phyloP scores from a whole-genome alignment of 2,113 vertebrate genomes.

The Tapirus terrestris region DNA sequence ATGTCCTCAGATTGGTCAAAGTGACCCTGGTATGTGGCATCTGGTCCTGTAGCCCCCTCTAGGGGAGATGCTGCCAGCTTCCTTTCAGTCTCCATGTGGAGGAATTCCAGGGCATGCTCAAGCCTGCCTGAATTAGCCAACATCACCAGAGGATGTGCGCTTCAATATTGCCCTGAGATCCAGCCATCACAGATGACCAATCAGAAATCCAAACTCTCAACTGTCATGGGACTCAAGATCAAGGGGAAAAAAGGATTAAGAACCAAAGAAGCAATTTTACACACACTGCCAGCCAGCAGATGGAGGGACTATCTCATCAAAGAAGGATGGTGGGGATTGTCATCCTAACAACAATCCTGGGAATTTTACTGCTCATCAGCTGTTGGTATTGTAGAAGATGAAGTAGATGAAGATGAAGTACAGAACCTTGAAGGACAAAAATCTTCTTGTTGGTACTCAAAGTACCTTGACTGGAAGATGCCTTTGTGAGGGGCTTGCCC shows the following conservation, averaged over 20 bases:
- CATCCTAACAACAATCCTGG: slow-evolving; percentile 90
- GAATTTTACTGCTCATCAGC: slow-evolving; percentile 89
- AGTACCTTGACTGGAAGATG: slow-evolving; percentile 49
- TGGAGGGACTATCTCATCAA: neutral
- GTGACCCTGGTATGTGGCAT: neutral
- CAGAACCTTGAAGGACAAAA: slow-evolving; percentile 87
- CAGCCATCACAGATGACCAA: neutral
- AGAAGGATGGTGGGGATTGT: slow-evolving; percentile 91
- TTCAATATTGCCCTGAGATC: neutral
- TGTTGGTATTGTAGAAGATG: slow-evolving; percentile 94
- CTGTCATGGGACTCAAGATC: neutral
- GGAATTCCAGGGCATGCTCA: neutral
- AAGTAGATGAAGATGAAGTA: slow-evolving; percentile 86
- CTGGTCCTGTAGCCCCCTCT: neutral
- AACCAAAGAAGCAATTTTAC: neutral
- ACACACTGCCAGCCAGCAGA: neutral
- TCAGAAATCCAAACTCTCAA: neutral
- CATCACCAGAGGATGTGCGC: neutral
- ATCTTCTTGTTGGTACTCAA: slow-evolving; percentile 14
- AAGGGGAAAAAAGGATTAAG: neutral
- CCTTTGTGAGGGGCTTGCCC: slow-evolving; percentile 79
- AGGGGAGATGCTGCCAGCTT: neutral
- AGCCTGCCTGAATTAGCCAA: neutral
- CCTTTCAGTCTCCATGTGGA: neutral
- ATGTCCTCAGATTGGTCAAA: neutral